A percentile compares a stretch with the other conserved stretches of the same genome.
These are phyloP conservation scores for Microcebus ravelobensis DNA, from an alignment of 2,113 vertebrate species.

Conservation along the genomic window DNA sequence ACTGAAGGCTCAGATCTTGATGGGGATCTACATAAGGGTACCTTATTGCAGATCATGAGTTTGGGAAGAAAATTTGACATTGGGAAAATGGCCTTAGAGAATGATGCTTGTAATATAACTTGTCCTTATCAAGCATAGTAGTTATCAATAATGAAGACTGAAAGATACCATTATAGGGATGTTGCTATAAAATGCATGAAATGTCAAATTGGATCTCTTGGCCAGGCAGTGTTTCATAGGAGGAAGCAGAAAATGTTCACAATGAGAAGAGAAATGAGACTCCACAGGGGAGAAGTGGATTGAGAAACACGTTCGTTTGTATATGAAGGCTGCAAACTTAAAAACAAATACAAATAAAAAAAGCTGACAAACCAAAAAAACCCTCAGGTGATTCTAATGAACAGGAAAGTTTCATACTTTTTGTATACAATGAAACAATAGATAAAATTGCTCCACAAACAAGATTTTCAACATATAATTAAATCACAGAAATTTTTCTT, in stretches of 20 bases:
- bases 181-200: not conserved
- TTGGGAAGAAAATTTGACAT: not conserved
- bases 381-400: not conserved
- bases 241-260: conserved; percentile 33
- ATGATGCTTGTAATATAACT: not conserved
- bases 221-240: not conserved
- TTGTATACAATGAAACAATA: not conserved
- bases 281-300: not conserved
- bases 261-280: conserved; percentile 2
- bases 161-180: not conserved
- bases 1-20: not conserved
- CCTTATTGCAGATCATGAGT: not conserved
- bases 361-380: not conserved
- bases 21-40: not conserved
- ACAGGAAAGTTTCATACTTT: not conserved
- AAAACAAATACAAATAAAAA: conserved; percentile 16
- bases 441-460: not conserved
- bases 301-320: not conserved
- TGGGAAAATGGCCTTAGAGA: not conserved
- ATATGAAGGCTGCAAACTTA: not conserved
- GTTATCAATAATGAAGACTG: not conserved
- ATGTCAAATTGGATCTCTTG: conserved; percentile 4
- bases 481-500: not conserved
- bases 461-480: not conserved
- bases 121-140: not conserved